phyloP scores from a whole-genome alignment of 2,113 vertebrate genomes.

The Dromaius novaehollandiae region DNA sequence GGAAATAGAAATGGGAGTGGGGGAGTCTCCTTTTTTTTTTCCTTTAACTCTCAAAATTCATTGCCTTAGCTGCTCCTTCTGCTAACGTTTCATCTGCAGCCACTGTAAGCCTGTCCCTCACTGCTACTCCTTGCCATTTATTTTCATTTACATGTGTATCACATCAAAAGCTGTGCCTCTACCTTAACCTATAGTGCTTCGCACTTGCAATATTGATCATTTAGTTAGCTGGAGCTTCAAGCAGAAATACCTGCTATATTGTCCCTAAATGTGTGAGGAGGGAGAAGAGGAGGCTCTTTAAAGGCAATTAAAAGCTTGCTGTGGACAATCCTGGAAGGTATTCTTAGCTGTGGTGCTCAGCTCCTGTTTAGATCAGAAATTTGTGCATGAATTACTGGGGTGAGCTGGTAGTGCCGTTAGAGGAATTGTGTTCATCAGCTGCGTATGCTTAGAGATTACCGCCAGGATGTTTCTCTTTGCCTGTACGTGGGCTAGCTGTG shows the following conservation, averaged over 20 bases:
- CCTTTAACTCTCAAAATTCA: neutral
- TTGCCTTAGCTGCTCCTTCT: neutral
- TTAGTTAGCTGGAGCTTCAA: neutral
- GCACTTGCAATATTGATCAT: neutral
- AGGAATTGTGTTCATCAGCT: neutral
- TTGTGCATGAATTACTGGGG: neutral
- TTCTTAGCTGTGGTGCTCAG: neutral
- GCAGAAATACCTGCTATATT: fast-evolving
- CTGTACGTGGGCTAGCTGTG: fast-evolving
- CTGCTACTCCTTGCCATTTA: neutral
- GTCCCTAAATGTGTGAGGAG: neutral
- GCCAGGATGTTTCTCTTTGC: fast-evolving
- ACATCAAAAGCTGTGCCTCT: neutral
- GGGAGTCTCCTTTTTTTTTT: neutral
- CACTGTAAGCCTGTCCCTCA: neutral
- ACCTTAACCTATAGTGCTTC: fast-evolving
- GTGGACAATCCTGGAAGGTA: neutral
- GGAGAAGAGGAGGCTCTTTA: neutral
- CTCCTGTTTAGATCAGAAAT: neutral
- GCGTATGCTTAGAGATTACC: neutral
- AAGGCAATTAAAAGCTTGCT: neutral
- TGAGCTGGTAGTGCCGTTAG: neutral
- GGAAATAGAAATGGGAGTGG: neutral
- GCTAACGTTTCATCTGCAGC: neutral
- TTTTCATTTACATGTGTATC: neutral